These are phyloP conservation scores for Diploscapter pachys DNA, from an alignment of 1,140 invertebrate species.

Conservation along the genomic window DNA sequence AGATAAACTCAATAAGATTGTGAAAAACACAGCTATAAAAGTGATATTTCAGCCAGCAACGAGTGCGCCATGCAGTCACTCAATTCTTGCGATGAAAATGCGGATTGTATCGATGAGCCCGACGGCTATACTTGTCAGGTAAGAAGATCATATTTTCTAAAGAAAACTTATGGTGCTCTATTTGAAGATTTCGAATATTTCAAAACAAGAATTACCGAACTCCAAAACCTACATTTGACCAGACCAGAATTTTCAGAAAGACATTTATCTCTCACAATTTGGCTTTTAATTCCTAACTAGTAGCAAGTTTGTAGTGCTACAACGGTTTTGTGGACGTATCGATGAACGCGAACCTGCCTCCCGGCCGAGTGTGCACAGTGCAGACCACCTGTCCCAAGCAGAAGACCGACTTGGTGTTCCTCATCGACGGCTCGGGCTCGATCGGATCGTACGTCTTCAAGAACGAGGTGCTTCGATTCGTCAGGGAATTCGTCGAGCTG, in stretches of 20 bases:
- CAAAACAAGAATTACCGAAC: too few relatives aligned
- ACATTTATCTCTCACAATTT: too few relatives aligned
- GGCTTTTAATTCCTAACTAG: too few relatives aligned
- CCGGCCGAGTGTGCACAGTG: constrained; percentile 57
- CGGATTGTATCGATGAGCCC: constrained; percentile 59
- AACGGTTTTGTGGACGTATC: constrained; percentile 60
- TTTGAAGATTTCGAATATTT: too few relatives aligned
- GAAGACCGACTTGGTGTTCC: constrained; percentile 55
- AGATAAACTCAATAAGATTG: not conserved
- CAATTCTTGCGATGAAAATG: constrained; percentile 60
- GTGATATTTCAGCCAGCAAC: constrained; percentile 44
- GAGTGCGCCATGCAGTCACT: constrained; percentile 48
- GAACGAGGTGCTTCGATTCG: constrained; percentile 54
- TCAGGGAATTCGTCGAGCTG: constrained; percentile 56
- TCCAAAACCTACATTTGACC: too few relatives aligned
- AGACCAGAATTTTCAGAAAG: too few relatives aligned
- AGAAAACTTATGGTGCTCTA: too few relatives aligned
- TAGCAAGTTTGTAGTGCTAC: constrained; percentile 45
- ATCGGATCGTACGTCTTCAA: constrained; percentile 58
- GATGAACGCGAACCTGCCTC: constrained; percentile 52
- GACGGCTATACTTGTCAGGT: constrained; percentile 58
- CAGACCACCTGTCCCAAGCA: constrained; percentile 55
- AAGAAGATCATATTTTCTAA: not conserved
- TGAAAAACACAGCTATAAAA: constrained; percentile 30
- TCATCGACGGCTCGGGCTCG: constrained; percentile 57